A percentile compares a stretch with the other conserved stretches of the same genome.
Conservation (phyloP, 2,113 vertebrate genomes). For the Pelvicachromis taeniatus region DNA sequence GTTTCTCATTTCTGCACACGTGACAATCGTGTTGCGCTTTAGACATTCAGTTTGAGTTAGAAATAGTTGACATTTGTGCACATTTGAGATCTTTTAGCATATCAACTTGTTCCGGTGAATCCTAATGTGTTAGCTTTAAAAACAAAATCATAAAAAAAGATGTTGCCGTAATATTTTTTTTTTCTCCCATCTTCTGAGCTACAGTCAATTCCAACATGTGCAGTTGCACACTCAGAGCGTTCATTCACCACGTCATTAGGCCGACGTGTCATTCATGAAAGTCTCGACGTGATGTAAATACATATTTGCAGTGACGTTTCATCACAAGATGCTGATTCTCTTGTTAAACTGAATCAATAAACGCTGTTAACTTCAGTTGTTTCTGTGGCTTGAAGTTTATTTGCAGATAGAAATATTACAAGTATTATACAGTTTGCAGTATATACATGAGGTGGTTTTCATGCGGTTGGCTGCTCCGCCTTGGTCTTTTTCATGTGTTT, state of each 20-base stretch:
- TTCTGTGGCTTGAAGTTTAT: constrained; percentile 19
- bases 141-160: neutral
- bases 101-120: constrained; percentile 10
- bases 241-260: neutral
- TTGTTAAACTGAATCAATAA: constrained; percentile 65
- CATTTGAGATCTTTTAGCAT: constrained; percentile 5
- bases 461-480: neutral
- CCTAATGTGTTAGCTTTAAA: constrained; percentile 56
- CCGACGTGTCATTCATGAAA: neutral
- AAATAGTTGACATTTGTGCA: neutral
- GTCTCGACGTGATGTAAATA: constrained; percentile 46
- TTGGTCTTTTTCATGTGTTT: constrained; percentile 25
- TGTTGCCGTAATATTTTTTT: constrained; percentile 21
- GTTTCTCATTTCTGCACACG: constrained; percentile 32
- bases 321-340: constrained; percentile 36
- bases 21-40: constrained; percentile 59
- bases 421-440: constrained; percentile 7
- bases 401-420: neutral
- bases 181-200: constrained; percentile 35
- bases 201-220: constrained; percentile 16
- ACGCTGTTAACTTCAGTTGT: constrained; percentile 33
- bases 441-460: neutral
- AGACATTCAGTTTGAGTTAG: constrained; percentile 22
- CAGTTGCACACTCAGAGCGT: constrained; percentile 13
- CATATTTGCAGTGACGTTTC: constrained; percentile 53